Percentiles rank a stretch among this genome's conserved stretches.
phyloP scores from a whole-genome alignment of 2,888 invertebrate genomes.

The Tyria jacobaeae region DNA sequence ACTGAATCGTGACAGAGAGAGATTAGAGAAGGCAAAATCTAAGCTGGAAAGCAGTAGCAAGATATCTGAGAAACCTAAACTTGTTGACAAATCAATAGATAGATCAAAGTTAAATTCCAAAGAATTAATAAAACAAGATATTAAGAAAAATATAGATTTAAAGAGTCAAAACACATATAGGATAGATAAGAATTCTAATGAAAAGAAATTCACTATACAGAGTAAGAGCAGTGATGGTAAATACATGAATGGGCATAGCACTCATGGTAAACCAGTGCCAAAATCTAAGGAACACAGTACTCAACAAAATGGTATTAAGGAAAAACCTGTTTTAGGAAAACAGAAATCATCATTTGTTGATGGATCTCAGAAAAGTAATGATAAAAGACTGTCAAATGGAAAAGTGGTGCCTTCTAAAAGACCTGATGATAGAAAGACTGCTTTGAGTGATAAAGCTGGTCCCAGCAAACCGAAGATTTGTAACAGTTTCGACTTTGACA shows the following conservation, averaged over 20 bases:
- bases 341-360: conserved; percentile 52
- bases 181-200: conserved; percentile 81
- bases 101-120: conserved; percentile 63
- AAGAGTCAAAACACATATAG: conserved; percentile 82
- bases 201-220: conserved; percentile 60
- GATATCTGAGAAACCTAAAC: conserved; percentile 58
- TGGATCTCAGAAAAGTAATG: conserved; percentile 56
- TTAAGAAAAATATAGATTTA: conserved; percentile 78
- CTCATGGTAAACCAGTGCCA: conserved; percentile 69
- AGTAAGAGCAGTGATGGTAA: conserved; percentile 64
- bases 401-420: conserved; percentile 56
- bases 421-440: conserved; percentile 63
- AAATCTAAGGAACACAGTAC: conserved; percentile 61
- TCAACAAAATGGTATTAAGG: conserved; percentile 60
- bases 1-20: conserved; percentile 73
- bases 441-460: conserved; percentile 56
- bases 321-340: conserved; percentile 57
- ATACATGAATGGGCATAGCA: conserved; percentile 66
- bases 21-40: conserved; percentile 73
- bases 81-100: conserved; percentile 61
- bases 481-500: conserved; percentile 79
- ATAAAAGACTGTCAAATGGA: conserved; percentile 57
- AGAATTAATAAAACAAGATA: conserved; percentile 57
- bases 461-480: conserved; percentile 66
- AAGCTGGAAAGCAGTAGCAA: conserved; percentile 66